Percentiles rank a stretch among this genome's conserved stretches.
Conservation (phyloP, 2,888 invertebrate species). For the Stegana nigrithorax region DNA sequence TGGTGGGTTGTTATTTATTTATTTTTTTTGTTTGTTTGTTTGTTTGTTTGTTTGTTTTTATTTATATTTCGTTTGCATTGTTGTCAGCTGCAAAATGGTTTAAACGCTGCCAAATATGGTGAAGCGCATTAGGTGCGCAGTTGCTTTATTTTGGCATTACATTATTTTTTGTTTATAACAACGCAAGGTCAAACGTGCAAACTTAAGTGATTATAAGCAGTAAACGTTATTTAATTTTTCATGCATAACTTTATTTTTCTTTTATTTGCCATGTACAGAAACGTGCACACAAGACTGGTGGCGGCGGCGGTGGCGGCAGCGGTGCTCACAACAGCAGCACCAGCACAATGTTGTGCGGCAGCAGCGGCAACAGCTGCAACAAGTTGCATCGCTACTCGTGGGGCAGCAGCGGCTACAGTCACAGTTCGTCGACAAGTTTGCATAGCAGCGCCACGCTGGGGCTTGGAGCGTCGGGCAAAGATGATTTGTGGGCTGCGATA, state of each 20-base stretch:
- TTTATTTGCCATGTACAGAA: neutral
- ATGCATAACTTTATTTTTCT: neutral
- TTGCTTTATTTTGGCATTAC: no score
- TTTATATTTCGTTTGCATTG: no score
- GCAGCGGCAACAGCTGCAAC: slow-evolving; percentile 33
- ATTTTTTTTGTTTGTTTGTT: no score
- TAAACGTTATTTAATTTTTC: no score
- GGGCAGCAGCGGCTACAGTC: slow-evolving; percentile 76
- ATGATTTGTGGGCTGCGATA: slow-evolving; percentile 92
- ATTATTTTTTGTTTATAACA: no score
- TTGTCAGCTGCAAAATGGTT: no score
- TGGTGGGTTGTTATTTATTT: no score
- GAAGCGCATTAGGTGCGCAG: slow-evolving; percentile 19
- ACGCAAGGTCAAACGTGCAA: no score
- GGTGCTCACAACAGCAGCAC: slow-evolving; percentile 31
- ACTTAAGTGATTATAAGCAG: no score
- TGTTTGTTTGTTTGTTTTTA: no score
- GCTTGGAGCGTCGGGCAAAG: slow-evolving; percentile 71
- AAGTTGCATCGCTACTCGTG: slow-evolving; percentile 78
- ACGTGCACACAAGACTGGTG: neutral
- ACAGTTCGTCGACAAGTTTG: slow-evolving; percentile 73
- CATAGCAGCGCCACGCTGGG: slow-evolving; percentile 67
- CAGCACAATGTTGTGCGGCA: slow-evolving; percentile 23
- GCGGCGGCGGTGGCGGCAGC: neutral
- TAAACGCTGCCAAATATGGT: no score